These are phyloP conservation scores for Rhodinocichla rosea DNA, from an alignment of 2,113 vertebrate species.

Conservation along the genomic window DNA sequence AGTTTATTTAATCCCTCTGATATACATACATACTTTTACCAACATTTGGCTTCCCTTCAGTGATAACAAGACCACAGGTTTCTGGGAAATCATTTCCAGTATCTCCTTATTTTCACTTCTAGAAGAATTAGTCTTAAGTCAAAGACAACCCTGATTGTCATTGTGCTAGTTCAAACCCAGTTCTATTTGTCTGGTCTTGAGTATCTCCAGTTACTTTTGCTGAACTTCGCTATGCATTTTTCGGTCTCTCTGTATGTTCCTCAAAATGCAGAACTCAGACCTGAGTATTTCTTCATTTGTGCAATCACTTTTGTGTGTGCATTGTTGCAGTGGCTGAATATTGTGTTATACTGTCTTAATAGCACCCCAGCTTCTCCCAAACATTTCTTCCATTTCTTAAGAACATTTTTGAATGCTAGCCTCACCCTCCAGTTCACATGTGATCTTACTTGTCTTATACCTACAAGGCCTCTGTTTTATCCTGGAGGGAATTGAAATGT, in stretches of 20 bases:
- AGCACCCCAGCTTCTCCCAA: neutral
- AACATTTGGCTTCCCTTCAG: neutral
- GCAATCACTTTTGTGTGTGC: accelerated
- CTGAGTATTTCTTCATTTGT: neutral
- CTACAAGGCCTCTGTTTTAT: neutral
- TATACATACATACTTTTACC: accelerated
- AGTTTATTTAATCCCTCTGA: neutral
- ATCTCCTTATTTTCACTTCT: neutral
- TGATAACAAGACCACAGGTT: neutral
- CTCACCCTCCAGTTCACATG: accelerated
- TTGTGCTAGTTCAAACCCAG: neutral
- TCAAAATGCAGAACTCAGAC: neutral
- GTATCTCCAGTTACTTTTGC: neutral
- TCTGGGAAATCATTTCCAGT: neutral
- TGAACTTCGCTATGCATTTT: neutral
- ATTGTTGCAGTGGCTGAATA: neutral
- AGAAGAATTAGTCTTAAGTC: neutral
- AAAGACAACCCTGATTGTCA: neutral
- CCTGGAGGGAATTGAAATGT: neutral
- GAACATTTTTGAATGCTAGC: neutral
- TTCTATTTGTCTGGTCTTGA: neutral
- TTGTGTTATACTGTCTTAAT: neutral
- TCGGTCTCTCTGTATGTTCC: neutral
- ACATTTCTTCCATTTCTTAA: neutral
- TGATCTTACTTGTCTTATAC: accelerated